Evolutionary conservation across 2,888 invertebrate genomes (phyloP), one percentile per base, ranked within the genome.

Genomic region (Choreutis nemorana): DNA sequence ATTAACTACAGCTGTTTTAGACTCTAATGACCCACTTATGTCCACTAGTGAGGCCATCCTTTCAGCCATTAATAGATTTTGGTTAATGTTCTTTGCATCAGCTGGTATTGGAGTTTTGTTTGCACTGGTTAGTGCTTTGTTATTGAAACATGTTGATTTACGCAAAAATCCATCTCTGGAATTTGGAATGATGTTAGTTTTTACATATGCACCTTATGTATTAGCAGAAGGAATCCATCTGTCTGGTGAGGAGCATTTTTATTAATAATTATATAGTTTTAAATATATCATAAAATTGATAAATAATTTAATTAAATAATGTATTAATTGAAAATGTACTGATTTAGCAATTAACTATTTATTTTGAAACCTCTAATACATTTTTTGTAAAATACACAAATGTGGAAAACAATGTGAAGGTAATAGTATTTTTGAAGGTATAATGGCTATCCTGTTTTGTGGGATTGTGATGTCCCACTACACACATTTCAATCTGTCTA

Each of bases 401-500:
- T 24, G 4, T 24, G 8, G 18, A 6, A 18, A 5, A 18, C 8
- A 18, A 18, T 6, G 18, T 18, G 8, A 18, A 8, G 5, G 8
- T 18, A 10, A 18, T 16, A 8, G 34, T 33, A 31, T 28, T 28
- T 3, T 84, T 65, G 48, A 80, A 87, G 94, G 98, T 36, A 99
- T 99, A 34, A 99, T 99, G 98, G 97, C 99, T 4, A 99, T 99
- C 52, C 73, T 99, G 44, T 97, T 98, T 64, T 97, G 97, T 77
- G 99, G 98, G 4, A 95, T 99, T 55, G 97, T 97, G 1, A 99
- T 99, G 99, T 97, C 97, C 0, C 99, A 99, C 66, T 99, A 99
- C 65, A 98, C 98, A 8, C 99, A 99, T 81, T 94, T 94, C 56
- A 99, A 99, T 67, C 78, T 99, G 23, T 97, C 97, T 1, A 97